Conservation (phyloP, 2,113 vertebrate genomes). For the Rhineura floridana region DNA sequence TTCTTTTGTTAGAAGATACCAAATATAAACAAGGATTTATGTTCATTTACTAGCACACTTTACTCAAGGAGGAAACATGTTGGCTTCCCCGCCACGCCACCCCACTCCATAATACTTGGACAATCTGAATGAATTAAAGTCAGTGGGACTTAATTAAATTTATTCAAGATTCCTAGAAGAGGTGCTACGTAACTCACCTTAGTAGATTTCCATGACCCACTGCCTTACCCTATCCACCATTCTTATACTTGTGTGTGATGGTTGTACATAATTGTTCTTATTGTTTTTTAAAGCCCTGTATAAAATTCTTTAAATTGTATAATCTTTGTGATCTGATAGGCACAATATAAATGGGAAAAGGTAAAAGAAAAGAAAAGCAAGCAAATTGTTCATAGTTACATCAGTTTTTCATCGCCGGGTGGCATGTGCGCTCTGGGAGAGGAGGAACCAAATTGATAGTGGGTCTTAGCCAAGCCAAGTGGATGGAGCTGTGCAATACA, state of each 20-base stretch:
- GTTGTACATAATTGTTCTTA: background rate
- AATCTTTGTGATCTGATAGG: background rate
- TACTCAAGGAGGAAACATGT: conserved; percentile 31
- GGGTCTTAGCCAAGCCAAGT: too few relatives aligned
- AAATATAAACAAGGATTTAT: conserved; percentile 6
- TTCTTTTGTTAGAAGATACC: conserved; percentile 11
- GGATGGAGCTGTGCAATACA: too few relatives aligned
- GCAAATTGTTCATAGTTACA: too few relatives aligned
- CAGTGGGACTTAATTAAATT: background rate
- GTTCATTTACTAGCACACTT: conserved; percentile 35
- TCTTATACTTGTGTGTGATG: background rate
- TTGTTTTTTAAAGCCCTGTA: background rate
- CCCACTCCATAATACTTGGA: background rate
- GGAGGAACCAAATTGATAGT: too few relatives aligned
- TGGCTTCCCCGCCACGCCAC: conserved; percentile 20
- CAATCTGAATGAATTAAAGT: background rate
- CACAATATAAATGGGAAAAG: background rate
- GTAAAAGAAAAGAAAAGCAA: background rate
- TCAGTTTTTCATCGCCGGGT: too few relatives aligned
- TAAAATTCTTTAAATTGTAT: too few relatives aligned
- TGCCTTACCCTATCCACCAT: background rate
- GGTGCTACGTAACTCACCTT: background rate
- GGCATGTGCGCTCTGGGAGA: too few relatives aligned
- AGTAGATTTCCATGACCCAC: background rate
- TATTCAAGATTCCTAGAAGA: background rate